Evolutionary conservation across 2,797 vertebrate genomes (phyloP), one percentile per base, ranked within the genome.

Genomic region (Menidia menidia): DNA sequence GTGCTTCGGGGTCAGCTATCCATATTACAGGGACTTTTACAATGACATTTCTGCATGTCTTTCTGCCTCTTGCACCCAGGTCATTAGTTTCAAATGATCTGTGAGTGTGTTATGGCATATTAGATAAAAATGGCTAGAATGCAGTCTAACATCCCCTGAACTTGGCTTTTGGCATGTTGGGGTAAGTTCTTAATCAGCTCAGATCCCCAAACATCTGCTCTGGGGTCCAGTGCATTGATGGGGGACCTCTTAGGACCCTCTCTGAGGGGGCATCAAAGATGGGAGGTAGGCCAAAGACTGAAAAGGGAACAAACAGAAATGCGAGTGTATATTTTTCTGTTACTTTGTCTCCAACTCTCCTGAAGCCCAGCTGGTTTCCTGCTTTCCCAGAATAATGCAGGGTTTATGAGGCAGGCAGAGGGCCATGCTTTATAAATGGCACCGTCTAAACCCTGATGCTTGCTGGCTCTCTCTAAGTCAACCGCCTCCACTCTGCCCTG

Each of bases 351-450:
- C 73, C 58, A 41, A 66, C 50, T 64, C 48, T 75, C 67, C 69
- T 81, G 77, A 78, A 64, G 75, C 76, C 75, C 77, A 74, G 81
- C 66, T 35, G 60, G 71, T 87, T 83, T 88, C 79, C 83, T 86
- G 67, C 80, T 76, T 87, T 91, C 89, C 85, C 81, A 88, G 88
- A 93, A 90, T 92, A 88, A 84, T 90, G 83, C 80, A 67, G 73
- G 82, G 84, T 90, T 92, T 92, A 92, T 86, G 83, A 89, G 85
- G 77, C 70, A 78, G 81, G 80, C 82, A 77, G 77, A 60, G 70
- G 76, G 87, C 87, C 90, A 83, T 81, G 79, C 84, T 92, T 91
- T 90, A 80, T 87, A 91, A 92, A 89, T 85, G 85, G 80, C 79
- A 85, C 70, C 84, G 88, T 83, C 84, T 77, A 78, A 89, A 88